Percentiles rank a stretch among this genome's conserved stretches.
These are phyloP conservation scores for Chrysochloris asiatica DNA, from an alignment of 2,113 vertebrate species.

Conservation along the genomic window DNA sequence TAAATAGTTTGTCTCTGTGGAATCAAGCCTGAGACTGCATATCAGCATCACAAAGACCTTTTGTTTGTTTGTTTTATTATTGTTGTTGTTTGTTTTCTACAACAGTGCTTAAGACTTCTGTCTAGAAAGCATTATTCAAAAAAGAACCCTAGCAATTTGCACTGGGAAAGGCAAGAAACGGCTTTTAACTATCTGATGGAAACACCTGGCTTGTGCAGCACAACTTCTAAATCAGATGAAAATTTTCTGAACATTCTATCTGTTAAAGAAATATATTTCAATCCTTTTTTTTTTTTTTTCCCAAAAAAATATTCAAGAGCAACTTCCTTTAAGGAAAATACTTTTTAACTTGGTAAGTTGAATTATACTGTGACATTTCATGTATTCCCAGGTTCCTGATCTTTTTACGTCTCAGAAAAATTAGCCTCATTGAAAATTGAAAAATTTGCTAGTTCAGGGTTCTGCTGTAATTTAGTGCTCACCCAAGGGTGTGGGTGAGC, in stretches of 20 bases:
- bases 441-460: background rate
- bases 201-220: slow-evolving; percentile 32
- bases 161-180: slow-evolving; percentile 64
- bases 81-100: background rate
- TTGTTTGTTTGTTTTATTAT: slow-evolving; percentile 22
- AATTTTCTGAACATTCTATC: slow-evolving; percentile 50
- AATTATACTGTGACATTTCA: background rate
- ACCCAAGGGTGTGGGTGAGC: background rate
- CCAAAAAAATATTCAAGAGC: slow-evolving; percentile 47
- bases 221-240: slow-evolving; percentile 58
- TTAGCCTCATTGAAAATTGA: background rate
- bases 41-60: slow-evolving; percentile 35
- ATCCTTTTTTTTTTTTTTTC: slow-evolving; percentile 42
- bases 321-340: slow-evolving; percentile 62
- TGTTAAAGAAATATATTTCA: slow-evolving; percentile 68
- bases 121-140: slow-evolving; percentile 48
- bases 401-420: slow-evolving; percentile 10
- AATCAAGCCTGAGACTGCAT: background rate
- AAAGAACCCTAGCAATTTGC: slow-evolving; percentile 73
- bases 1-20: slow-evolving; percentile 25
- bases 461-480: background rate
- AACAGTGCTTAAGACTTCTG: background rate
- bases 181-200: slow-evolving; percentile 59
- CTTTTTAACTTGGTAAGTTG: too few relatives aligned
- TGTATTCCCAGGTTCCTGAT: background rate